Percentiles rank a stretch among this genome's conserved stretches.
These are phyloP conservation scores for Siniperca knerii DNA, from an alignment of 2,113 vertebrate species.

Conservation along the genomic window DNA sequence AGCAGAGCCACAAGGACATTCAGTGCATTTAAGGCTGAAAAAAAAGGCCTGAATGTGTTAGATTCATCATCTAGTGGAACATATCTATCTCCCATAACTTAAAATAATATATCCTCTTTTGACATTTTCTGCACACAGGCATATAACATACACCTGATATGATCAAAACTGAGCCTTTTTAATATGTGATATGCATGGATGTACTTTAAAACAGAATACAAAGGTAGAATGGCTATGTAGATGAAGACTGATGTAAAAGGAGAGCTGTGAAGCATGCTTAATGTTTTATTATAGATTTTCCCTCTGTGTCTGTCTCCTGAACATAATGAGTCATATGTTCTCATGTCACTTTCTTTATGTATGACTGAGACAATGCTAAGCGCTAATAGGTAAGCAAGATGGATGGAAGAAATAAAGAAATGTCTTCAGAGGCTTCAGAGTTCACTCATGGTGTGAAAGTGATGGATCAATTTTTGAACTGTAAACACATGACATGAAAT, in stretches of 20 bases:
- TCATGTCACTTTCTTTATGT: not conserved
- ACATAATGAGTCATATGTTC: not conserved
- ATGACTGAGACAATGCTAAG: not conserved
- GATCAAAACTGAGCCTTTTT: not conserved
- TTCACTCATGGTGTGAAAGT: not conserved
- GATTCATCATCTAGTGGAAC: slow-evolving; percentile 16
- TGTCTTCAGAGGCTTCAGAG: slow-evolving; percentile 9
- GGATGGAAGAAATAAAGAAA: not conserved
- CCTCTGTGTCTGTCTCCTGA: not conserved
- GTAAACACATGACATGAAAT: not conserved
- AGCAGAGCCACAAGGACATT: slow-evolving; percentile 49
- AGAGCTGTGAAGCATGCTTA: not conserved
- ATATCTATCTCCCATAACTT: not conserved
- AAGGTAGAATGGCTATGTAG: not conserved
- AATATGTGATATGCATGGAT: not conserved
- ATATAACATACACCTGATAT: not conserved
- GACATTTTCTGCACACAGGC: not conserved
- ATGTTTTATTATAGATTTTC: not conserved
- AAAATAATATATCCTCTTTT: slow-evolving; percentile 1
- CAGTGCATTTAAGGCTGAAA: slow-evolving; percentile 8
- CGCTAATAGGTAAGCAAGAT: not conserved
- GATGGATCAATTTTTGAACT: not conserved
- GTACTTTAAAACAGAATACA: not conserved
- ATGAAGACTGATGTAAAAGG: not conserved
- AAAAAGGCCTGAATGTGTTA: not conserved